Conservation (phyloP, 2,888 invertebrate species). For the Himalopsyche kuldschensis region DNA sequence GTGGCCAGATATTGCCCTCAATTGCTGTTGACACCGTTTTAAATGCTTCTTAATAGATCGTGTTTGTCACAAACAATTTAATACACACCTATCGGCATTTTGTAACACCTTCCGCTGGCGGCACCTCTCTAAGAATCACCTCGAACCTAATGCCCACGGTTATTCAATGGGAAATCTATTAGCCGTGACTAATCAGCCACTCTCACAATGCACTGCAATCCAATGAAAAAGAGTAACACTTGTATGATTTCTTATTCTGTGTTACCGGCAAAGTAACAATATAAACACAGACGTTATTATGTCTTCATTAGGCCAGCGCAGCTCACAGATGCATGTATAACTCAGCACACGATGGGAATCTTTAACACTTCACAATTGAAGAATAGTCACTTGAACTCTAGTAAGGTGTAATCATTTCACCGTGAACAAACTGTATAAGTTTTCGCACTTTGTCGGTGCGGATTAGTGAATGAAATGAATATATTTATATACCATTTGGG, state of each 20-base stretch:
- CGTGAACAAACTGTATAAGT: not conserved
- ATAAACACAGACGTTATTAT: constrained; percentile 29
- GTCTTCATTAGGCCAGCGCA: constrained; percentile 27
- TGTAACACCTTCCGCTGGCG: constrained; percentile 11
- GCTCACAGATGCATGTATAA: not conserved
- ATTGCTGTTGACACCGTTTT: constrained; percentile 36
- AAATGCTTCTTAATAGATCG: constrained; percentile 18
- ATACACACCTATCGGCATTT: constrained; percentile 21
- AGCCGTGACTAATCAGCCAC: constrained; percentile 32
- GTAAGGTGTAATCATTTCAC: not conserved
- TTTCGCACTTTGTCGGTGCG: not conserved
- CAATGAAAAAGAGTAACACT: not conserved
- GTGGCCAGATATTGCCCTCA: constrained; percentile 28
- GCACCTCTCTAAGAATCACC: constrained; percentile 4
- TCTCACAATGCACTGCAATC: constrained; percentile 2
- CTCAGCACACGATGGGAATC: constrained; percentile 5
- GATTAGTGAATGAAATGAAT: not conserved
- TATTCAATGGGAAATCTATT: constrained; percentile 36
- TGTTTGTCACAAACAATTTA: constrained; percentile 35
- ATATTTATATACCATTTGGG: too few relatives aligned
- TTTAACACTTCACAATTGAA: not conserved
- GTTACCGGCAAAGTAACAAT: not conserved
- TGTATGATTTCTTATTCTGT: constrained; percentile 3
- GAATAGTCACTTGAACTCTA: not conserved
- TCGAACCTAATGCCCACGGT: not conserved